Percentiles rank a stretch among this genome's conserved stretches.
Conservation (phyloP, 2,797 vertebrate species). For the Notoglanidium macrostoma region DNA sequence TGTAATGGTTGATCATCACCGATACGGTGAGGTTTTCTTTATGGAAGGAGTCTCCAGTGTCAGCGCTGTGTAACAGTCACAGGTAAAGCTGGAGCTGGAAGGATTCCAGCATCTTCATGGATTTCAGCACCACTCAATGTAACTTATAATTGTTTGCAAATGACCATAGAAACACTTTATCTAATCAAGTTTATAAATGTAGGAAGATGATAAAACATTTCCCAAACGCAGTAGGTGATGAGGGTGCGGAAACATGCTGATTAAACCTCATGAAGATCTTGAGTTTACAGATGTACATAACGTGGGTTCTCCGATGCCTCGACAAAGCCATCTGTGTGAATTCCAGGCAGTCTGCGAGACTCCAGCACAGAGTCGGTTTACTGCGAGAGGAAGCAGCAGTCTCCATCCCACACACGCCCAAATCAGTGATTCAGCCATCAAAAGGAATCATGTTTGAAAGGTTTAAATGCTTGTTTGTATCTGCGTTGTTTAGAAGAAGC, state of each 20-base stretch:
- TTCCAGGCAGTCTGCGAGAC: neutral
- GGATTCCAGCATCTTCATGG: neutral
- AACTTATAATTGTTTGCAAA: neutral
- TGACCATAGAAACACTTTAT: too few species aligned
- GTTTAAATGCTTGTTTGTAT: conserved; percentile 29
- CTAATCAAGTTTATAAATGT: neutral
- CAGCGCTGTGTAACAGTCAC: neutral
- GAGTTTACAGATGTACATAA: neutral
- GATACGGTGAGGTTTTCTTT: neutral
- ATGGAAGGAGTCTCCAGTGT: neutral
- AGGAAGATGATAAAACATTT: neutral
- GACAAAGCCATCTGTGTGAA: neutral
- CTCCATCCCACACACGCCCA: neutral
- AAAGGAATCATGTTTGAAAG: conserved; percentile 18
- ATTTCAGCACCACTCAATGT: neutral
- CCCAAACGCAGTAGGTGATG: neutral
- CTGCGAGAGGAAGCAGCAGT: neutral
- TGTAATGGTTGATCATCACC: neutral
- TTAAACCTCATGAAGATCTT: neutral
- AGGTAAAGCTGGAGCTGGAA: neutral
- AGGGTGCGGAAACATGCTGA: neutral
- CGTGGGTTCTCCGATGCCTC: neutral
- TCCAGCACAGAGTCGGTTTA: neutral
- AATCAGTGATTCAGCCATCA: neutral
- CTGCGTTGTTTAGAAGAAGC: conserved; percentile 22